Conservation (phyloP, 2,888 invertebrate species). For the Drosophila mimetica region DNA sequence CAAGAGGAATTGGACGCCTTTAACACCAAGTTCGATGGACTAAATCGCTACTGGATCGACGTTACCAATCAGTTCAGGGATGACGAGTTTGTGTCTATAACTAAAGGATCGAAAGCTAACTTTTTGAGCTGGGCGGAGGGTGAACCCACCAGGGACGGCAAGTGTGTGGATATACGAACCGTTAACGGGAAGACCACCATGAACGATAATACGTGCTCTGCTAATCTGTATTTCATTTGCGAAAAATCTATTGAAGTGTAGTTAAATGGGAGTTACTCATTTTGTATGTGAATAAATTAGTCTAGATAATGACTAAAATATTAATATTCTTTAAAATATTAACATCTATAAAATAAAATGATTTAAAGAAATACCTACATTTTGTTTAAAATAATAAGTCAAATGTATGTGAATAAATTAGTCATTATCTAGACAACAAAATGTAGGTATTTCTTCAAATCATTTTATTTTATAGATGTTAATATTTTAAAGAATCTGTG, state of each 20-base stretch:
- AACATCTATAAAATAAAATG: too few species aligned
- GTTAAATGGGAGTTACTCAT: background rate
- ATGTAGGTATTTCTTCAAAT: too few species aligned
- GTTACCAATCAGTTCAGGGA: constrained; percentile 23
- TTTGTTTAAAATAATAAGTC: too few species aligned
- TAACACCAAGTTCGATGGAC: background rate
- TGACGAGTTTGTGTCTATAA: constrained; percentile 19
- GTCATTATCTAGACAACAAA: too few species aligned
- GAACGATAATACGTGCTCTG: constrained; percentile 21
- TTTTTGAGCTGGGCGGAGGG: constrained; percentile 20
- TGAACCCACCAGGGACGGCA: constrained; percentile 30
- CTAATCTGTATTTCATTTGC: constrained; percentile 8
- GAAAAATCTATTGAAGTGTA: background rate
- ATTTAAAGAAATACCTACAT: too few species aligned
- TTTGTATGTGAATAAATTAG: background rate
- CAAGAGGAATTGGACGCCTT: constrained; percentile 19
- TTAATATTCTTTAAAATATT: too few species aligned
- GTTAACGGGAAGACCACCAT: constrained; percentile 7
- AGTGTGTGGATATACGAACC: constrained; percentile 19
- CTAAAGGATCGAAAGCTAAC: constrained; percentile 13
- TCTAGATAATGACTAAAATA: too few species aligned
- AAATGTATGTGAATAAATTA: too few species aligned
- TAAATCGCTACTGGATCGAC: constrained; percentile 30
- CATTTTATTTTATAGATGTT: too few species aligned
- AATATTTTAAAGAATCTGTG: too few species aligned